phyloP scores from a whole-genome alignment of 2,113 vertebrate species.

The Hystrix brachyura region DNA sequence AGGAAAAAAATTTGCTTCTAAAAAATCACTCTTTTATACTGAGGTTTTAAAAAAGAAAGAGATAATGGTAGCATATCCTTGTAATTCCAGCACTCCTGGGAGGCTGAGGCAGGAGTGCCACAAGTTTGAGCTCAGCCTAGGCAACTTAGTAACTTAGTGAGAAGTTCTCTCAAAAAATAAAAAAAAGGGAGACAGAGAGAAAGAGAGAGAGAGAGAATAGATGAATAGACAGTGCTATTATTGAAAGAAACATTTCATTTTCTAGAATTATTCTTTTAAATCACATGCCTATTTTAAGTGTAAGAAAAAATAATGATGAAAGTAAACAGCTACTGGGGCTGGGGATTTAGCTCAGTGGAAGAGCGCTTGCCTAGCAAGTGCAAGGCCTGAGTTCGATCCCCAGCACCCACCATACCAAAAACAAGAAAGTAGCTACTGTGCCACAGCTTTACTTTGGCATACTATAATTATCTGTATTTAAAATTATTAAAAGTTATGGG shows the following conservation, averaged over 20 bases:
- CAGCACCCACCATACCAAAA: too few relatives aligned
- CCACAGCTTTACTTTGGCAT: neutral
- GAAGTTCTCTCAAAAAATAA: neutral
- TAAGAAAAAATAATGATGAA: neutral
- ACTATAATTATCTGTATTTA: neutral
- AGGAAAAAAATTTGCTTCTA: neutral
- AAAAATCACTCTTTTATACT: neutral
- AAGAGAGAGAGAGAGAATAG: neutral
- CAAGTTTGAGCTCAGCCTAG: neutral
- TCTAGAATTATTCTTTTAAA: constrained; percentile 21
- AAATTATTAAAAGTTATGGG: neutral
- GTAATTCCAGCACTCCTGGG: neutral
- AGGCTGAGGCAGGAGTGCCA: neutral
- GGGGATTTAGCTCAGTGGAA: too few relatives aligned
- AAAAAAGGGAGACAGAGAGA: neutral
- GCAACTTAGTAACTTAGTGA: neutral
- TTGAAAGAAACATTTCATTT: neutral
- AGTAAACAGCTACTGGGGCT: neutral
- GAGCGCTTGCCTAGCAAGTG: too few relatives aligned
- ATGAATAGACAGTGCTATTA: neutral
- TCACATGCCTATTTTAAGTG: neutral
- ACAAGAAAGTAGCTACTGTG: neutral
- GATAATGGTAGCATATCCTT: neutral
- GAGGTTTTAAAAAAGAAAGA: neutral
- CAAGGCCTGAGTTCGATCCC: too few relatives aligned